These are phyloP conservation scores for Scaptomyza flava DNA, from an alignment of 2,888 invertebrate species.

Conservation along the genomic window DNA sequence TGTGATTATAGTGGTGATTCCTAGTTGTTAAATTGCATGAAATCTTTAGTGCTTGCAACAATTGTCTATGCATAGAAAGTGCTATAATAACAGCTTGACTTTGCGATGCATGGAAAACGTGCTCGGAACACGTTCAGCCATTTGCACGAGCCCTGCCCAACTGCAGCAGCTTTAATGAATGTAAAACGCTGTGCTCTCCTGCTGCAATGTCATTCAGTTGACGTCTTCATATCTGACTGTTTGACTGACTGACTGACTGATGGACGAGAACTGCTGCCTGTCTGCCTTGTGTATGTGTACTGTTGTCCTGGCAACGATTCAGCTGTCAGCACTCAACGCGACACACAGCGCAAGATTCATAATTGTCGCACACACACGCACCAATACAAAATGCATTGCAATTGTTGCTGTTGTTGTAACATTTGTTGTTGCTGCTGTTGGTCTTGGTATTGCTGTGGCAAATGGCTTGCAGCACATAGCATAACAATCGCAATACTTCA, in stretches of 20 bases:
- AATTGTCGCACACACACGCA: conserved; percentile 57
- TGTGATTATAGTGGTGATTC: background rate
- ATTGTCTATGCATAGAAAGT: conserved; percentile 6
- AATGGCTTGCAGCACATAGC: conserved; percentile 8
- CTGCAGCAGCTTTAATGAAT: conserved; percentile 38
- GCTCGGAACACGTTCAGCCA: conserved; percentile 37
- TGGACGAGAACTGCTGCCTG: conserved; percentile 29
- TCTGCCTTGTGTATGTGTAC: conserved; percentile 10
- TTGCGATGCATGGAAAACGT: conserved; percentile 33
- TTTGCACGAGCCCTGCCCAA: conserved; percentile 6
- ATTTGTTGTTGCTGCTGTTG: conserved; percentile 18
- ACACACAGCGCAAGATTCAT: conserved; percentile 46
- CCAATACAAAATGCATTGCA: conserved; percentile 32
- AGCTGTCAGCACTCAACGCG: conserved; percentile 65
- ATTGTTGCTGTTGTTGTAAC: conserved; percentile 20
- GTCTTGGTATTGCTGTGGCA: conserved; percentile 19
- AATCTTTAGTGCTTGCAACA: conserved; percentile 8
- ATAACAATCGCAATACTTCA: conserved; percentile 18
- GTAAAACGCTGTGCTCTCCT: conserved; percentile 42
- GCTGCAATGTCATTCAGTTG: conserved; percentile 31
- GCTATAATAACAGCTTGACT: conserved; percentile 17
- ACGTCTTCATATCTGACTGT: conserved; percentile 60
- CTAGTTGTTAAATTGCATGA: background rate
- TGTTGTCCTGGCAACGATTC: conserved; percentile 56
- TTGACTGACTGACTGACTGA: conserved; percentile 32